A percentile compares a stretch with the other conserved stretches of the same genome.
phyloP scores from a whole-genome alignment of 2,113 vertebrate species.

The Pitta sordida region DNA sequence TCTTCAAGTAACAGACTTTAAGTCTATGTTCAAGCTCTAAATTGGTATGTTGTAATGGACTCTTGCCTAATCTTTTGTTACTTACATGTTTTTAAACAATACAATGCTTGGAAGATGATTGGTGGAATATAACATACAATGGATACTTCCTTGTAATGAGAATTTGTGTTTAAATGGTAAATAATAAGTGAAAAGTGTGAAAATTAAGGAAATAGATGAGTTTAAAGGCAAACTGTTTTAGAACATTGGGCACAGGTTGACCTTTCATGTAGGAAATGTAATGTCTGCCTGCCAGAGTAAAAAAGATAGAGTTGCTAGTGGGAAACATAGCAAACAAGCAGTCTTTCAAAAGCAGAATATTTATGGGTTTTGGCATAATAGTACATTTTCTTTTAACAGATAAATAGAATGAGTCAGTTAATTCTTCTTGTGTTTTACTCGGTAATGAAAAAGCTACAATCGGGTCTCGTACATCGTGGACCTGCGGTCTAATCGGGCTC shows the following conservation, averaged over 20 bases:
- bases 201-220: background rate
- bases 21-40: background rate
- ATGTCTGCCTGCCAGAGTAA: background rate
- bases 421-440: background rate
- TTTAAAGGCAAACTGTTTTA: background rate
- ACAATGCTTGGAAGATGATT: background rate
- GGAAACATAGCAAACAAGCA: background rate
- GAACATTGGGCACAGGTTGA: background rate
- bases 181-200: background rate
- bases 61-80: background rate
- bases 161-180: background rate
- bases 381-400: background rate
- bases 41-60: background rate
- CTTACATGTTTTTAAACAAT: background rate
- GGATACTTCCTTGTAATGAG: background rate
- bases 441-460: background rate
- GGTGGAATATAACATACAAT: background rate
- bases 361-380: fast-evolving
- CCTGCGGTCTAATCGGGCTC: too few species aligned
- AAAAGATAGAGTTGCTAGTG: background rate
- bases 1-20: background rate
- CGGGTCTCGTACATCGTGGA: too few species aligned
- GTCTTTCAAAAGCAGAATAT: background rate
- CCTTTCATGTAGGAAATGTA: background rate
- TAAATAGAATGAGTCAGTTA: background rate